Evolutionary conservation across 2,888 invertebrate genomes (phyloP), one percentile per base, ranked within the genome.

Genomic region (Pseudanteris insignis): DNA sequence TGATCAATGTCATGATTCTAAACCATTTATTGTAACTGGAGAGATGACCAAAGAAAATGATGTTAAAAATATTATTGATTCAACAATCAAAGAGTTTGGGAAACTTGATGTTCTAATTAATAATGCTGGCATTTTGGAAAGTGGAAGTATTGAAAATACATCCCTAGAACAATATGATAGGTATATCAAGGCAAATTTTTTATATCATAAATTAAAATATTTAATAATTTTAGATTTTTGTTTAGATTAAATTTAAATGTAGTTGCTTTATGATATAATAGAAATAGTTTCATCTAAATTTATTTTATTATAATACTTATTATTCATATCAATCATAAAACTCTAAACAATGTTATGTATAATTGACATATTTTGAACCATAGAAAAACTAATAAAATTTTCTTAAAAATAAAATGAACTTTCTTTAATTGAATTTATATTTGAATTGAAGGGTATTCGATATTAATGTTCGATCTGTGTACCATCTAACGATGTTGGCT

Each of bases 111-210:
- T 94, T n/a, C 78, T 94, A 38, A 85, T 94, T 0, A 94, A 97
- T 78, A 94, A 92, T 81, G 96, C 96, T 9, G 96, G 96, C 2
- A 87, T 91, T 15, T 80, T 95, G 13, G 91, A 90, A 74, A 82
- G 82, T 0, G 96, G 96, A 18, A 85, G 86, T 1, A 94, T 96
- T 69, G 96, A 96, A 81, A 90, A 85, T 64, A 92, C 95, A 0
- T 86, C 86, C 11, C 73, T 97, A 68, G 91, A 91, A 34, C 94
- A 95, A 73, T 96, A 88, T 74, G 97, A 98, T 78, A 75, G 75
- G 79, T 79, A 70, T 13, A 8, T 1, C 11, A n/a, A n/a, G n/a
- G n/a, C n/a, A n/a, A 29, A 10, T 29, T 29, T 10, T 9, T 29
- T n/a, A n/a, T n/a, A n/a, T n/a, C n/a, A n/a, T n/a, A n/a, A n/a